Evolutionary conservation across 2,797 vertebrate species (phyloP).

Genomic region (Rhynchotus rufescens): DNA sequence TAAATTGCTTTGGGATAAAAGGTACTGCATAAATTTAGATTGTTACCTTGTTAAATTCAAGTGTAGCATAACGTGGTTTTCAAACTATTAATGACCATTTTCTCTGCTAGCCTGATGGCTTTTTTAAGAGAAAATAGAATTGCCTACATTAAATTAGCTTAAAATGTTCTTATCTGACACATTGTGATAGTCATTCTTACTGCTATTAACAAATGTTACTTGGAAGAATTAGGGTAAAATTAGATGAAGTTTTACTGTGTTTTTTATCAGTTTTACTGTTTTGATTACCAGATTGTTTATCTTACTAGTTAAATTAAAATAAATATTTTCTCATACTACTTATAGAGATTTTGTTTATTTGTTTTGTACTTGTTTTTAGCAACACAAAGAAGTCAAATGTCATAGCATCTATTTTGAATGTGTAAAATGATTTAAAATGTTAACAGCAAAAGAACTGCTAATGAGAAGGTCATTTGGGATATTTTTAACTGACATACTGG

Average conservation of each 20-base stretch:
- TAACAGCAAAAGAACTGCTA: background rate
- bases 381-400: background rate
- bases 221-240: constrained; percentile 7
- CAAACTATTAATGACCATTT: constrained; percentile 52
- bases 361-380: background rate
- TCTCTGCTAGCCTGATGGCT: constrained; percentile 18
- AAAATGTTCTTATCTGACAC: constrained; percentile 26
- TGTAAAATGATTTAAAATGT: background rate
- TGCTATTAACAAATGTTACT: background rate
- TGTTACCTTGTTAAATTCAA: constrained; percentile 52
- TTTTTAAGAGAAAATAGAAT: constrained; percentile 9
- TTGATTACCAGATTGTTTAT: background rate
- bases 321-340: background rate
- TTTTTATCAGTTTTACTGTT: constrained; percentile 6
- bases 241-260: background rate
- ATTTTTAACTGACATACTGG: background rate
- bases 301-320: background rate
- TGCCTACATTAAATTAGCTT: constrained; percentile 12
- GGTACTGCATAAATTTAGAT: constrained; percentile 58
- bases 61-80: constrained; percentile 50
- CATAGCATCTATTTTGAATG: background rate
- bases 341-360: background rate
- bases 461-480: background rate
- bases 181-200: background rate
- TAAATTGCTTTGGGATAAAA: constrained; percentile 69